Evolutionary conservation across 1,140 invertebrate species (phyloP).

Genomic region (Zophobas atratus): DNA sequence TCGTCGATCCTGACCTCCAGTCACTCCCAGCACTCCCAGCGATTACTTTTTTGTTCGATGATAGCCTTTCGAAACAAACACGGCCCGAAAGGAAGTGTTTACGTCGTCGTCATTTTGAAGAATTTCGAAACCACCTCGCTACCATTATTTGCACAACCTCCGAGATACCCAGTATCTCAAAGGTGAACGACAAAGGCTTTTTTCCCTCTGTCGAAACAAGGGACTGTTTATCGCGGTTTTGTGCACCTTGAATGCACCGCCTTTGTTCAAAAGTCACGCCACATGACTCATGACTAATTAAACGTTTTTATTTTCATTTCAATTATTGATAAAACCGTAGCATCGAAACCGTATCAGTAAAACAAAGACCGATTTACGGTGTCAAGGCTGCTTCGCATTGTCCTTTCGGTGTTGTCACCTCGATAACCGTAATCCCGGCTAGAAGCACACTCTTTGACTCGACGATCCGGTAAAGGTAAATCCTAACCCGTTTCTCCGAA

Average conservation of each 20-base stretch:
- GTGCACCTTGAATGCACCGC: constrained; percentile 25
- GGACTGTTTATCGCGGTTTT: constrained; percentile 5
- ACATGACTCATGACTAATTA: constrained; percentile 22
- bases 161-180: too few relatives aligned
- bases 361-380: constrained; percentile 32
- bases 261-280: constrained; percentile 20
- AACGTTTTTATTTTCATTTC: constrained; percentile 36
- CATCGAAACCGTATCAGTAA: constrained; percentile 34
- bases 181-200: background rate
- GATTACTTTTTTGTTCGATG: too few relatives aligned
- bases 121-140: too few relatives aligned
- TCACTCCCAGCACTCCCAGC: too few relatives aligned
- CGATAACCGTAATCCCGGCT: background rate
- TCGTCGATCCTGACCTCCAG: too few relatives aligned
- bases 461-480: background rate
- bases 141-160: too few relatives aligned
- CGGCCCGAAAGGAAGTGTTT: too few relatives aligned
- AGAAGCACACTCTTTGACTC: background rate
- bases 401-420: background rate
- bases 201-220: background rate
- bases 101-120: too few relatives aligned
- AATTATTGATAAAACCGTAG: constrained; percentile 22
- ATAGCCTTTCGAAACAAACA: too few relatives aligned
- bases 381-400: constrained; percentile 4
- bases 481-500: background rate